phyloP scores from a whole-genome alignment of 2,888 invertebrate species.

The Drosophila dives region DNA sequence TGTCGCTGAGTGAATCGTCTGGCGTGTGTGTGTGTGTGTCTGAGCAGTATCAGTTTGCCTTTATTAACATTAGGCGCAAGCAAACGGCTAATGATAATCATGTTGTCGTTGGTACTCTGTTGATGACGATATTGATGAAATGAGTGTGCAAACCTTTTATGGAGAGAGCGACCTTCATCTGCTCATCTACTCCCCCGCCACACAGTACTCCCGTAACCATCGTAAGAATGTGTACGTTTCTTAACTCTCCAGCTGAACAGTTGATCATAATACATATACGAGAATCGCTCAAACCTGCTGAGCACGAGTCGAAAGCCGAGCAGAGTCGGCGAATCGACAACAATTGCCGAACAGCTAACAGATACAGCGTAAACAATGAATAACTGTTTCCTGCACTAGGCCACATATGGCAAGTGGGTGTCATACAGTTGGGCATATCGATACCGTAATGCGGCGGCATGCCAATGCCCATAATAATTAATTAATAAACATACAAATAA shows the following conservation, averaged over 20 bases:
- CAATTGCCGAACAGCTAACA: conserved; percentile 25
- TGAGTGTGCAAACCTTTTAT: conserved; percentile 11
- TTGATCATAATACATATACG: not conserved
- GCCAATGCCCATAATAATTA: not conserved
- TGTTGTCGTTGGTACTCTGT: not conserved
- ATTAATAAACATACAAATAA: not conserved
- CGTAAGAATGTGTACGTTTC: not conserved
- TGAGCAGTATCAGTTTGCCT: conserved; percentile 1
- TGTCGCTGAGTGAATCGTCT: not conserved
- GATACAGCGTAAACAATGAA: conserved; percentile 39
- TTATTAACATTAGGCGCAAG: conserved; percentile 13
- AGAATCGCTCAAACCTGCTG: conserved; percentile 25
- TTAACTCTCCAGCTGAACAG: conserved; percentile 13
- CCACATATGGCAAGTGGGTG: conserved; percentile 14
- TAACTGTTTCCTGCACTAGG: conserved; percentile 37
- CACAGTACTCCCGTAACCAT: not conserved
- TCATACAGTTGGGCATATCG: conserved; percentile 20
- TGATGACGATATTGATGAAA: conserved; percentile 7
- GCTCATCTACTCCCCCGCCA: not conserved
- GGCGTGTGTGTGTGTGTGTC: conserved; percentile 3
- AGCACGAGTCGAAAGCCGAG: conserved; percentile 1
- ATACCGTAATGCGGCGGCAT: not conserved
- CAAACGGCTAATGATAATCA: conserved; percentile 9
- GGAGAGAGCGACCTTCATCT: not conserved
- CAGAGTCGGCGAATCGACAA: conserved; percentile 8